Evolutionary conservation across 92 coral and sea anemone genomes (phyloP), one percentile per base, ranked within the genome.

Genomic region (Porites rus): DNA sequence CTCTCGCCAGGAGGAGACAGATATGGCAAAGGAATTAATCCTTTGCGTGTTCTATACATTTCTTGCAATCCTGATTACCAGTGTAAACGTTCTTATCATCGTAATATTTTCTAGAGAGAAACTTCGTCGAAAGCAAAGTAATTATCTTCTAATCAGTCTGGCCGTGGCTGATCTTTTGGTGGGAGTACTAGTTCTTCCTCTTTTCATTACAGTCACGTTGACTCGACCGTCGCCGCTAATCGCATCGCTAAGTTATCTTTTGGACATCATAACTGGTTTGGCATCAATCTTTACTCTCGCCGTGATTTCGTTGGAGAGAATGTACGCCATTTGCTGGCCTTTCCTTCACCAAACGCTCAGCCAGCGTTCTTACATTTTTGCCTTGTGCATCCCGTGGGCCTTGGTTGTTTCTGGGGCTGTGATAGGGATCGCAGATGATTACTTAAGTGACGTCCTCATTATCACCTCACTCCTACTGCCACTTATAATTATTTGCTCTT

Each of bases 311-410:
- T 51, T 72, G 43, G 76, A 72, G 59, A 53, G 76, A 51, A 50
- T 72, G 76, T 51, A 50, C 14, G 61, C 76, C 60, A 13, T 72
- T 72, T 53, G 76, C 0, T 72, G 76, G 76, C 76, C 76, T 50
- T 1, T 72, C 51, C 76, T 12, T 50, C 76, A 72, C 60, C 60
- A 59, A 72, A 18, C 2, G 51, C 60, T 72, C 0, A 72, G 16
- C 22, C 0, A n/a, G 3, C 3, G 28, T 8, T 14, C 76, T 11
- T 72, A 72, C 8, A 0, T 19, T 10, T 1, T 72, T 50, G 76
- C 76, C 12, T 2, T 19, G 8, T 53, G 58, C 2, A 50, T n/a
- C 4, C 58, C 60, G 5, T 72, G 76, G 76, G n/a, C 51, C 24
- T 22, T 50, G 1, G 76, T 53, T 1, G 8, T 50, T 11, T n/a